A percentile compares a stretch with the other conserved stretches of the same genome.
phyloP scores from a whole-genome alignment of 1,140 invertebrate species.

The Aleiodes sp. region DNA sequence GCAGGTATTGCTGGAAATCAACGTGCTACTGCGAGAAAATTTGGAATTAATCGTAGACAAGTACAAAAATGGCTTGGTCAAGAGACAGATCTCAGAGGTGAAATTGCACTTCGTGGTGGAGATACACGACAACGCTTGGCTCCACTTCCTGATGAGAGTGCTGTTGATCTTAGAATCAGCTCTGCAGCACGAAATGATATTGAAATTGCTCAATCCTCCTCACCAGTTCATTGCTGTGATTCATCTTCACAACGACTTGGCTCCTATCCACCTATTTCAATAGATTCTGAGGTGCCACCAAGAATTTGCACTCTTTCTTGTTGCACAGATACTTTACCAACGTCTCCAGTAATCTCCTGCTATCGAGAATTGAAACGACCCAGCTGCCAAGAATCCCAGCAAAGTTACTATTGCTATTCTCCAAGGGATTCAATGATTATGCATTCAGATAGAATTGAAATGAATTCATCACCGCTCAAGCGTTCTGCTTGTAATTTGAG shows the following conservation, averaged over 20 bases:
- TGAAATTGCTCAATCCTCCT: conserved; percentile 40
- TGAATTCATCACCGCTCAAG: conserved; percentile 41
- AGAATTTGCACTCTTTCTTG: conserved; percentile 45
- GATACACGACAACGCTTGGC: conserved; percentile 58
- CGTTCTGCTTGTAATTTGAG: conserved; percentile 40
- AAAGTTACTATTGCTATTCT: conserved; percentile 48
- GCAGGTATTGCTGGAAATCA: conserved; percentile 69
- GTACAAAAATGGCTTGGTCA: conserved; percentile 73
- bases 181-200: conserved; percentile 22
- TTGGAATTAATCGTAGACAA: conserved; percentile 72
- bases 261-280: conserved; percentile 26
- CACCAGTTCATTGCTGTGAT: conserved; percentile 43
- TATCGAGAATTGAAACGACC: conserved; percentile 39
- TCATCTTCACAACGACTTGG: conserved; percentile 30
- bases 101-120: conserved; percentile 54
- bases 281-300: conserved; percentile 32
- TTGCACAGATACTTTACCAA: conserved; percentile 41
- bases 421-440: conserved; percentile 38
- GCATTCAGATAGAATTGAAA: conserved; percentile 30
- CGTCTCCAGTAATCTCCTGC: conserved; percentile 17
- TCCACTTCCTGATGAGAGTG: conserved; percentile 56
- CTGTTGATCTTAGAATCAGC: conserved; percentile 63
- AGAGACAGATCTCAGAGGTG: conserved; percentile 64
- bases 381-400: conserved; percentile 39
- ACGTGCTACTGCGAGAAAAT: conserved; percentile 71